phyloP scores from a whole-genome alignment of 2,888 invertebrate species.

The Frankliniella fusca region DNA sequence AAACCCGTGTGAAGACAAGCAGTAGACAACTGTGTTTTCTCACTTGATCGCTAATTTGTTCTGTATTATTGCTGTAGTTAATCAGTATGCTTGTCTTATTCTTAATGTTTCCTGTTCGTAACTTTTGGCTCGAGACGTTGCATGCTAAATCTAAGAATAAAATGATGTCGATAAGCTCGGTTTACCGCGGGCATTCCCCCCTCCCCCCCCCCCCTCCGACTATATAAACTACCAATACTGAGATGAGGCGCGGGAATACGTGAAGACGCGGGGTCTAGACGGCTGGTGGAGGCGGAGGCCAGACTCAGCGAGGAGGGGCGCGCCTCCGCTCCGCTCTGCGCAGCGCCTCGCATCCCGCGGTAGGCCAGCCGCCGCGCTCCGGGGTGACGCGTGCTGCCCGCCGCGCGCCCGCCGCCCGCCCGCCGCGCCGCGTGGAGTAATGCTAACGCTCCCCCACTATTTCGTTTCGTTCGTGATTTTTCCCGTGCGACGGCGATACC shows the following conservation, averaged over 20 bases:
- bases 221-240: no score
- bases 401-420: background rate
- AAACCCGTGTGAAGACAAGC: background rate
- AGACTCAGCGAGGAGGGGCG: background rate
- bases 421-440: background rate
- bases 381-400: background rate
- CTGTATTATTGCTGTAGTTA: conserved; percentile 23
- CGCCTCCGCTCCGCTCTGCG: background rate
- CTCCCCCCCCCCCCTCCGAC: no score
- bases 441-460: background rate
- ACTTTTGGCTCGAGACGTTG: conserved; percentile 8
- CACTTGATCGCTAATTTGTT: conserved; percentile 18
- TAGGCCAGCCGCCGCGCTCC: background rate
- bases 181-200: background rate
- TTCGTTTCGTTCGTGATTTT: background rate
- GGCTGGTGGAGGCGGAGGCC: background rate
- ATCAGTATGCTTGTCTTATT: conserved; percentile 20
- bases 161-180: background rate
- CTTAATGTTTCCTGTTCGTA: conserved; percentile 14
- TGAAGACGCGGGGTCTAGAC: background rate
- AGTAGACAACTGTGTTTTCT: conserved; percentile 4
- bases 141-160: conserved; percentile 2
- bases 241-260: background rate
- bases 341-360: background rate
- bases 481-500: no score